Evolutionary conservation across 1,140 invertebrate genomes (phyloP).

Genomic region (Andricus grossulariae): DNA sequence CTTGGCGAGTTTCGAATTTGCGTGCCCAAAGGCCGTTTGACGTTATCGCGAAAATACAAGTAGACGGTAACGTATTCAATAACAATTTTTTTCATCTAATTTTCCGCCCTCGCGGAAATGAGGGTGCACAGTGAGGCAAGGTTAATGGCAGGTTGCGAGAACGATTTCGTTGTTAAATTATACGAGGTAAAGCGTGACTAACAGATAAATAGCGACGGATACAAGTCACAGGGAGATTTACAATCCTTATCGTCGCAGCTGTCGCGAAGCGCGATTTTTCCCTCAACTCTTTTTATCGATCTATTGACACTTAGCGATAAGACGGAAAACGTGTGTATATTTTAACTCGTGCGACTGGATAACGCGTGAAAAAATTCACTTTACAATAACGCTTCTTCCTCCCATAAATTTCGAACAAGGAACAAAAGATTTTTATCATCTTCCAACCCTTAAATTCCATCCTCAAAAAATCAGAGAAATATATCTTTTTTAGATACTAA

Average conservation of each 20-base stretch:
- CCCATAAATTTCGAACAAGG: slow-evolving; percentile 20
- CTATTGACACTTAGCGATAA: slow-evolving; percentile 31
- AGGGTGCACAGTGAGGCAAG: slow-evolving; percentile 26
- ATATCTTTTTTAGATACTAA: too few species aligned
- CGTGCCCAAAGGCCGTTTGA: slow-evolving; percentile 21
- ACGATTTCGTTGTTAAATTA: slow-evolving; percentile 28
- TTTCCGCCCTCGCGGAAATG: slow-evolving; percentile 11
- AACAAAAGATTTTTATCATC: slow-evolving; percentile 12
- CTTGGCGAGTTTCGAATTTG: not conserved
- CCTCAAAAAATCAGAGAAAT: too few species aligned
- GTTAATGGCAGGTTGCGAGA: slow-evolving; percentile 30
- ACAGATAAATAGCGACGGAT: slow-evolving; percentile 29
- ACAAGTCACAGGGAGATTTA: slow-evolving; percentile 17
- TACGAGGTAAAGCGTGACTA: slow-evolving; percentile 24
- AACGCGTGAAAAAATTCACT: slow-evolving; percentile 28
- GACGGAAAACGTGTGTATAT: slow-evolving; percentile 29
- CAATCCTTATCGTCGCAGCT: slow-evolving; percentile 28
- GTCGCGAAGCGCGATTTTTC: slow-evolving; percentile 22
- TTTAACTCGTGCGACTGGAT: slow-evolving; percentile 30
- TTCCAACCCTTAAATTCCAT: slow-evolving; percentile 14
- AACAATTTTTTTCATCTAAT: slow-evolving; percentile 13
- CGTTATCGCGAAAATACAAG: slow-evolving; percentile 17
- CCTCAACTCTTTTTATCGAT: slow-evolving; percentile 17
- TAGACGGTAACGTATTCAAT: slow-evolving; percentile 12
- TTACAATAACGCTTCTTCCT: slow-evolving; percentile 17